Evolutionary conservation across 1,140 invertebrate species (phyloP), one percentile per base, ranked within the genome.

Genomic region (Adelges cooleyi): DNA sequence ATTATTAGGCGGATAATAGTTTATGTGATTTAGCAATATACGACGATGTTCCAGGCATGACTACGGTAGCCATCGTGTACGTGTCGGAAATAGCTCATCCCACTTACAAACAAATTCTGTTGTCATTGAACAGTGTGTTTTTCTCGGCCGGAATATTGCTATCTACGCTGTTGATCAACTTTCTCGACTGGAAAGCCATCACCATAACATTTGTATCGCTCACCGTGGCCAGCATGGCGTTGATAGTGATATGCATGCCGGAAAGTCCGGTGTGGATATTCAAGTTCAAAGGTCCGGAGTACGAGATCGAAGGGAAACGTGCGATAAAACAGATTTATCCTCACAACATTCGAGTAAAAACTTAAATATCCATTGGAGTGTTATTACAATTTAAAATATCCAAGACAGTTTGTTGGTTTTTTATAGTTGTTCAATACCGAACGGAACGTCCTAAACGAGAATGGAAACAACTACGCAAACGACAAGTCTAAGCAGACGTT

Each of bases 61-160:
- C 56, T 18, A 79, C 78, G 3, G 80, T 79, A 3, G 71, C 72
- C 11, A 15, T 81, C 11, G 77, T 82, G 6, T 83, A 82, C 67
- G 77, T 80, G 15, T 78, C 79, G 15, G 81, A 83, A 73, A 77
- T 81, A 1, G 72, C 78, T 11, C 78, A 81, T 73, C 75, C 78
- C 3, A 69, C 74, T 56, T 74, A 77, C n/a, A 71, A 80, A 36
- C 76, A 80, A 18, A 79, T 80, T 74, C 69, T 82, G 6, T 69
- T 82, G 0, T 77, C 77, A 33, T 71, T 81, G 2, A 82, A 80
- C 67, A 81, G 80, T 17, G 77, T 70, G 69, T 75, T 66, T 71
- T 69, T 72, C n/a, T 68, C 71, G 8, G 46, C 68, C n/a, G 81
- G 81, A 44, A 80, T 82, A 68, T 70, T 83, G 1, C 66, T 81